Conservation (phyloP, 2,888 invertebrate genomes). For the Mythimna impura region DNA sequence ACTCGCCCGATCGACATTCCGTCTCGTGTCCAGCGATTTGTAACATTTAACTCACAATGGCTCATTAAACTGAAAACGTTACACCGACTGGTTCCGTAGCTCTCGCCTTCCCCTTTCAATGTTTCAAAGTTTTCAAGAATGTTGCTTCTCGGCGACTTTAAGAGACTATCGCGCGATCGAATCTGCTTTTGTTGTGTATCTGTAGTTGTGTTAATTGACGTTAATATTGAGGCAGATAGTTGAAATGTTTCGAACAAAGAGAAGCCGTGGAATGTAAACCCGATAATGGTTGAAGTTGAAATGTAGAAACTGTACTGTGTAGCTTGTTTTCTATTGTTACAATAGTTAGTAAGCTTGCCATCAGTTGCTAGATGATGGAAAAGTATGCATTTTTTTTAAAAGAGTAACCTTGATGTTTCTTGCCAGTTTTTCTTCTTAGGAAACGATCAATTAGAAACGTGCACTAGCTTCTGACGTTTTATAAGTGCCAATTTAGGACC, state of each 20-base stretch:
- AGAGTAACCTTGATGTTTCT: no score
- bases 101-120: slow-evolving; percentile 64
- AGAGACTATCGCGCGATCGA: slow-evolving; percentile 53
- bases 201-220: slow-evolving; percentile 59
- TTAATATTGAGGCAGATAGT: slow-evolving; percentile 53
- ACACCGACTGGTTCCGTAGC: slow-evolving; percentile 57
- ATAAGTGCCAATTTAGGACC: no score
- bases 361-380: background rate
- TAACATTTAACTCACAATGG: slow-evolving; percentile 74
- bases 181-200: slow-evolving; percentile 51
- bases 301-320: background rate
- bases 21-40: slow-evolving; percentile 63
- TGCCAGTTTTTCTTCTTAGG: no score
- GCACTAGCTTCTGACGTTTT: no score
- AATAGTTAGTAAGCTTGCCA: background rate
- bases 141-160: slow-evolving; percentile 35
- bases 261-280: slow-evolving; percentile 16
- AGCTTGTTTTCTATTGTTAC: background rate
- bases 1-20: slow-evolving; percentile 54
- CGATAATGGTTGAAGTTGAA: slow-evolving; percentile 13
- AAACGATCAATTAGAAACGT: no score
- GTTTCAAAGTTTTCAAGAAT: slow-evolving; percentile 64
- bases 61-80: slow-evolving; percentile 76
- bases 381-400: no score
- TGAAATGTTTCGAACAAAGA: slow-evolving; percentile 41